Conservation (phyloP, 1,140 invertebrate species). For the Propsilocerus akamusi region DNA sequence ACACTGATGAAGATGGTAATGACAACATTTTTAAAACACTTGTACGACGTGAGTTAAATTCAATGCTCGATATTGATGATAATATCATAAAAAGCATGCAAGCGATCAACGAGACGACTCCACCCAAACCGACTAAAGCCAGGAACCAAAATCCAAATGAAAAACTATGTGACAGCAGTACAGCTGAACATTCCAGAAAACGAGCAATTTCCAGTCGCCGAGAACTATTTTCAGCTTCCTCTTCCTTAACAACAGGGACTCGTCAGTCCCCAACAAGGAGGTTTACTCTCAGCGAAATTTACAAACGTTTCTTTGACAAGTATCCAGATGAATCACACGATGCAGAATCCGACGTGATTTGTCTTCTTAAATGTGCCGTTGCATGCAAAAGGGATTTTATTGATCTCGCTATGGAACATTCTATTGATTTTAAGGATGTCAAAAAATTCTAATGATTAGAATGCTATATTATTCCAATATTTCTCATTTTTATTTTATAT, state of each 20-base stretch:
- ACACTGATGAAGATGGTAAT: neutral
- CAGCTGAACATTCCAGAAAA: constrained; percentile 5
- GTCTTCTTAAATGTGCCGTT: constrained; percentile 31
- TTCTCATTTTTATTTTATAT: too few species aligned
- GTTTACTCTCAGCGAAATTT: constrained; percentile 32
- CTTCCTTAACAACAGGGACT: constrained; percentile 6
- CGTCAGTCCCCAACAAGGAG: constrained; percentile 14
- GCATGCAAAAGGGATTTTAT: constrained; percentile 30
- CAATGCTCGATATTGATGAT: too few species aligned
- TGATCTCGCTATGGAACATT: constrained; percentile 30
- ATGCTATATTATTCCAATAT: too few species aligned
- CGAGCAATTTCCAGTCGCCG: neutral
- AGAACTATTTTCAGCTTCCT: constrained; percentile 9
- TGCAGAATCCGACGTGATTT: constrained; percentile 38
- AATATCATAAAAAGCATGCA: constrained; percentile 11
- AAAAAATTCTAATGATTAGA: constrained; percentile 9
- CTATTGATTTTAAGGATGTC: constrained; percentile 21
- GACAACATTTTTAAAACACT: constrained; percentile 2
- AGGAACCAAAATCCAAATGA: neutral
- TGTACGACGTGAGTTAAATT: neutral
- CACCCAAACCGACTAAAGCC: constrained; percentile 11
- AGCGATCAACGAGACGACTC: constrained; percentile 24
- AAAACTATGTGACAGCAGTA: constrained; percentile 3
- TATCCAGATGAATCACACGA: constrained; percentile 26
- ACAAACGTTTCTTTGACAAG: constrained; percentile 26